phyloP scores from a whole-genome alignment of 1,140 invertebrate genomes.

The Eulimnadia texana region DNA sequence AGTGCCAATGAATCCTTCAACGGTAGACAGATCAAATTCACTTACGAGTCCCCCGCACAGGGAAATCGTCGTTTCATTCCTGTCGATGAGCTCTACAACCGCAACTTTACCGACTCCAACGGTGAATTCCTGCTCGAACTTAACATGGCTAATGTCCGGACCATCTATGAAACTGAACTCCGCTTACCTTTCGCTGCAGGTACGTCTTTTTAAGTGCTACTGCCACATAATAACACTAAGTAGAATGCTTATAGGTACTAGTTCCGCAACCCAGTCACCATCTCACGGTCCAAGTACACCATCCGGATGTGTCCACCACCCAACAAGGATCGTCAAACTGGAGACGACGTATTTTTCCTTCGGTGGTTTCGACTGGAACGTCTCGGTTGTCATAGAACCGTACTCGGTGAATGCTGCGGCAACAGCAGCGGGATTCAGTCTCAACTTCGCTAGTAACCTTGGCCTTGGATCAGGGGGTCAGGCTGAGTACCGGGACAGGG shows the following conservation, averaged over 20 bases:
- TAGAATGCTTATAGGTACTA: no score
- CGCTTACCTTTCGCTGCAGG: conserved; percentile 31
- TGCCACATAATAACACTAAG: no score
- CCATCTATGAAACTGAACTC: conserved; percentile 57
- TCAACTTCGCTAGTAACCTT: conserved; percentile 5
- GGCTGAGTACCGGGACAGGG: not conserved
- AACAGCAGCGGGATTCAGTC: conserved; percentile 1
- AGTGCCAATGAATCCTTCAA: conserved; percentile 68
- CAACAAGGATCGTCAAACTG: conserved; percentile 33
- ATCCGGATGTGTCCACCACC: not conserved
- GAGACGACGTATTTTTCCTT: conserved; percentile 58
- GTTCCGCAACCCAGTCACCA: not conserved
- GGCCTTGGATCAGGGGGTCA: not conserved
- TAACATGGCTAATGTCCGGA: conserved; percentile 58
- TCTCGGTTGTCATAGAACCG: conserved; percentile 45
- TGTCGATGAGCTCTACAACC: conserved; percentile 53
- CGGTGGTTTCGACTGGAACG: conserved; percentile 71
- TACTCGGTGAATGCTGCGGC: conserved; percentile 23
- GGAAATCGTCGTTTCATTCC: conserved; percentile 65
- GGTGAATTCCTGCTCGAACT: conserved; percentile 72
- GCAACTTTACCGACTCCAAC: conserved; percentile 65
- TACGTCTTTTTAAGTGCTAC: not conserved
- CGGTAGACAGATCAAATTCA: conserved; percentile 65
- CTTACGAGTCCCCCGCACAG: conserved; percentile 53
- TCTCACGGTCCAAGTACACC: not conserved